phyloP scores from a whole-genome alignment of 2,113 vertebrate genomes.

The Callionymus lyra region DNA sequence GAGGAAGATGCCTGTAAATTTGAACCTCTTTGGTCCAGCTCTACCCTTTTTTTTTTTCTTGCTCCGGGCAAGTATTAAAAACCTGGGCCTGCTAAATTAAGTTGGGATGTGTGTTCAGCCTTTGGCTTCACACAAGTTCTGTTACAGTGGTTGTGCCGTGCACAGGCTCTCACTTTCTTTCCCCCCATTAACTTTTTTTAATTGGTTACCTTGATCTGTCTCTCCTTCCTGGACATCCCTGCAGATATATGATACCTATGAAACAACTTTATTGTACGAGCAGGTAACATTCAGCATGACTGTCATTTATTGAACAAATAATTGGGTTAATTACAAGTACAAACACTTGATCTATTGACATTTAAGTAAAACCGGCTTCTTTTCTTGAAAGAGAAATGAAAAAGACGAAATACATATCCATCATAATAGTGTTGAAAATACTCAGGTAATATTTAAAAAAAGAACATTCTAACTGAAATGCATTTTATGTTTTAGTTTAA shows the following conservation, averaged over 20 bases:
- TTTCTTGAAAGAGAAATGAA: no score
- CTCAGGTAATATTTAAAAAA: no score
- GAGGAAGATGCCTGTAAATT: slow-evolving; percentile 60
- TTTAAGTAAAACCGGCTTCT: no score
- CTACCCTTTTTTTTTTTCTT: slow-evolving; percentile 43
- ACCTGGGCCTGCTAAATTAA: slow-evolving; percentile 61
- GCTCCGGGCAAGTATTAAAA: slow-evolving; percentile 63
- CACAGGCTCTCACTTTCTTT: slow-evolving; percentile 7
- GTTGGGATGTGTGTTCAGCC: slow-evolving; percentile 59
- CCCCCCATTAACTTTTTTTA: slow-evolving; percentile 52
- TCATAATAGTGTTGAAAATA: no score
- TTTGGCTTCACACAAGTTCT: slow-evolving; percentile 43
- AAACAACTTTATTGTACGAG: slow-evolving; percentile 22
- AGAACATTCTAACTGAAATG: no score
- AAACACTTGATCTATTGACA: no score
- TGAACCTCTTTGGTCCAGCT: slow-evolving; percentile 53
- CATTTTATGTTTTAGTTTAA: no score
- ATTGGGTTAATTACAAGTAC: no score
- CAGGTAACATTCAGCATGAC: no score
- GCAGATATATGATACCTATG: slow-evolving; percentile 45
- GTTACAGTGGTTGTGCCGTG: slow-evolving; percentile 18
- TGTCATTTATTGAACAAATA: no score
- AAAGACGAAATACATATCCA: no score
- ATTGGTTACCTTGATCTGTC: slow-evolving; percentile 48
- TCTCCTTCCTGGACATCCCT: slow-evolving; percentile 49